Evolutionary conservation across 1,140 invertebrate genomes (phyloP), one percentile per base, ranked within the genome.

Genomic region (Proales similis): DNA sequence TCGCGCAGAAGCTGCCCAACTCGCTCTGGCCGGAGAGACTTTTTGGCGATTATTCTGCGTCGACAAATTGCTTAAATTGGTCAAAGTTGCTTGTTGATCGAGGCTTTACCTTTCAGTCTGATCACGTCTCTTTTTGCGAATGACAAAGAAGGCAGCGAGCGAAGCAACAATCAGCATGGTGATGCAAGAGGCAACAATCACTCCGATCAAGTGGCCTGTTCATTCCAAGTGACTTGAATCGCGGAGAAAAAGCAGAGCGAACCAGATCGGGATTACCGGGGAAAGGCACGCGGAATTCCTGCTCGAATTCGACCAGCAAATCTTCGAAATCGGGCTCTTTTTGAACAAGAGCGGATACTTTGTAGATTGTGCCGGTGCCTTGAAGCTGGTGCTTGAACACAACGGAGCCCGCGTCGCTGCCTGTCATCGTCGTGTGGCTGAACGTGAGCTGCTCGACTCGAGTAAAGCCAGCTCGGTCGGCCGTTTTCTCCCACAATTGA

Each of bases 281-380:
- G 42, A 53, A 53, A 9, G 48, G 48, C n/a, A 53, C 48, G n/a
- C 22, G 17, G 17, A 39, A 53, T 5, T 17, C 29, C 14, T 17
- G n/a, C 4, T 32, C 27, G 42, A 53, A 53, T n/a, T n/a, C n/a
- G n/a, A n/a, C n/a, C n/a, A n/a, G n/a, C n/a, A n/a, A n/a, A n/a
- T n/a, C n/a, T n/a, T n/a, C n/a, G n/a, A n/a, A n/a, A n/a, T n/a
- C n/a, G n/a, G n/a, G n/a, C n/a, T n/a, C n/a, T n/a, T n/a, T n/a
- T n/a, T n/a, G n/a, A n/a, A n/a, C n/a, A n/a, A n/a, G n/a, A n/a
- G n/a, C n/a, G n/a, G n/a, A n/a, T n/a, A n/a, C n/a, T n/a, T n/a
- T n/a, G n/a, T n/a, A n/a, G n/a, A n/a, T n/a, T n/a, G n/a, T n/a
- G n/a, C n/a, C n/a, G n/a, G n/a, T n/a, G n/a, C n/a, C n/a, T n/a